Conservation (phyloP, 2,888 invertebrate genomes). For the Glyphotaelius pellucidus region DNA sequence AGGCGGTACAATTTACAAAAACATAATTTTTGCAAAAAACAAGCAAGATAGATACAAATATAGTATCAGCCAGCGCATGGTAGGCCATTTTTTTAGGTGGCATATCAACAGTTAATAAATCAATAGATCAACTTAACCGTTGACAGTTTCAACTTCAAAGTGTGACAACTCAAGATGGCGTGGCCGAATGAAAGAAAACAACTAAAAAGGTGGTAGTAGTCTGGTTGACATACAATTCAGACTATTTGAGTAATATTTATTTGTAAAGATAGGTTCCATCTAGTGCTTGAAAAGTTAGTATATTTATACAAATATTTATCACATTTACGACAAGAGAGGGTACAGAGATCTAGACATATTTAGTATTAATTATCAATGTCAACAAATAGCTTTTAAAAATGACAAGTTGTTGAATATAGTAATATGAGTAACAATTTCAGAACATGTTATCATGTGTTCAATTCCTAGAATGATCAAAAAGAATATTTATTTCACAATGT, state of each 20-base stretch:
- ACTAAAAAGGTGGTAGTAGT: neutral
- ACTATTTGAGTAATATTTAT: neutral
- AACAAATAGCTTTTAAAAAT: neutral
- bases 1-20: too few relatives aligned
- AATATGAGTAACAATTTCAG: neutral
- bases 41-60: too few relatives aligned
- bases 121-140: too few relatives aligned
- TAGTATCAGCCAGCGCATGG: too few relatives aligned
- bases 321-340: neutral
- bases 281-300: neutral
- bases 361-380: neutral
- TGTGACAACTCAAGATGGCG: too few relatives aligned
- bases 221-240: neutral
- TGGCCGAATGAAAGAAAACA: too few relatives aligned
- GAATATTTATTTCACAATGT: neutral
- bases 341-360: neutral
- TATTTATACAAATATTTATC: neutral
- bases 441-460: neutral
- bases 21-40: too few relatives aligned
- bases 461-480: neutral
- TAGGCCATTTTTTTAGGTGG: too few relatives aligned
- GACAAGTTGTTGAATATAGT: neutral
- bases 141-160: too few relatives aligned
- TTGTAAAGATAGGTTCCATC: neutral
- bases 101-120: too few relatives aligned